Conservation (phyloP, 2,888 invertebrate species). For the Lasius fuliginosus region DNA sequence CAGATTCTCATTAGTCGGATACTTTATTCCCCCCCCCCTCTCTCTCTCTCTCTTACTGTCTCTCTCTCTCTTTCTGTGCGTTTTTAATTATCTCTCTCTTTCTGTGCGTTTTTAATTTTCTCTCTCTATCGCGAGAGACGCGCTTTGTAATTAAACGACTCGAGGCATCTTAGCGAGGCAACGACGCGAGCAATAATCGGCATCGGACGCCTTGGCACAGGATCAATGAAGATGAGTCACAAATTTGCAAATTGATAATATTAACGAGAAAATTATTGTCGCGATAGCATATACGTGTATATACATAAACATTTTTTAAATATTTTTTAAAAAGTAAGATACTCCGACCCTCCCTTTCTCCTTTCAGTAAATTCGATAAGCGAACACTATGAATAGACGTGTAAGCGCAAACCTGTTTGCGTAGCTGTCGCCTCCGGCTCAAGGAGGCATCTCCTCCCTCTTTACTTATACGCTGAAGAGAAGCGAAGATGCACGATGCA, state of each 20-base stretch:
- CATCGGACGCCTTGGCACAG: background rate
- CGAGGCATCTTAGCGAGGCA: background rate
- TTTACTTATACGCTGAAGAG: background rate
- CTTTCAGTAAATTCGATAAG: constrained; percentile 5
- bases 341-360: background rate
- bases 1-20: constrained; percentile 1
- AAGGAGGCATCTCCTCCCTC: constrained; percentile 29
- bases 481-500: constrained; percentile 13
- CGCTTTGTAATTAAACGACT: background rate
- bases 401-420: constrained; percentile 30
- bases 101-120: background rate
- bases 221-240: background rate
- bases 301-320: background rate
- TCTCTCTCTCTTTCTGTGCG: background rate
- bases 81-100: background rate
- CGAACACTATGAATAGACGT: constrained; percentile 7
- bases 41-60: background rate
- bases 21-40: background rate
- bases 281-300: background rate
- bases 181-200: constrained; percentile 12
- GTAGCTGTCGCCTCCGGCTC: constrained; percentile 34
- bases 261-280: constrained; percentile 2
- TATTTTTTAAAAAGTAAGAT: background rate
- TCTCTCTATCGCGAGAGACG: background rate
- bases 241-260: background rate